Evolutionary conservation across 2,888 invertebrate genomes (phyloP), one percentile per base, ranked within the genome.

Genomic region (Hofmannophila pseudospretella): DNA sequence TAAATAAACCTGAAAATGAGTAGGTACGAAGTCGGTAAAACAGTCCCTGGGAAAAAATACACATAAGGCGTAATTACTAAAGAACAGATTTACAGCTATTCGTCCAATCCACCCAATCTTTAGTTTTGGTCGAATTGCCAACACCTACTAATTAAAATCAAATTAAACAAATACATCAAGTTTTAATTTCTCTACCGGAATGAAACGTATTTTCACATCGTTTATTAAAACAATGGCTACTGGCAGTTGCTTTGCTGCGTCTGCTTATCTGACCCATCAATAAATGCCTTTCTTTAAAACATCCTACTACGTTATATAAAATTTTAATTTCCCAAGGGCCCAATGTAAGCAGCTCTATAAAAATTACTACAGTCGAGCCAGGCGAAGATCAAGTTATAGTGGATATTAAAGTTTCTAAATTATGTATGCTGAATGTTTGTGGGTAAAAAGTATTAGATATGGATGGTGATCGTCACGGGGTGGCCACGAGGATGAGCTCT

Each of bases 171-270:
- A 62, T 73, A 66, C n/a, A 65, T 70, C 65, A 67, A 61, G 63
- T 67, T 74, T 67, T 72, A 76, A 71, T 72, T 69, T 56, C 54
- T 58, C 56, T 48, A 61, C 60, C 58, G 63, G 64, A 70, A 74
- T 55, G 61, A 55, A 72, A 63, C 60, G 54, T 67, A 72, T 78
- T 76, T 74, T 80, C 81, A 72, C 81, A 81, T 64, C 54, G 56
- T 51, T 49, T 76, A 66, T 67, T 73, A 72, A 79, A 77, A 85
- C 84, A 85, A 84, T 85, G 71, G 84, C 76, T 72, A 75, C 73
- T 69, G 68, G 66, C 79, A 68, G 79, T 80, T 77, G 74, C 64
- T 44, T 80, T 77, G 74, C 64, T 44, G 63, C 66, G 65, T 61
- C 65, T 58, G 55, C 67, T 79, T 78, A 80, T 84, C 81, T 54